Conservation (phyloP, 2,888 invertebrate genomes). For the Athalia cordata region DNA sequence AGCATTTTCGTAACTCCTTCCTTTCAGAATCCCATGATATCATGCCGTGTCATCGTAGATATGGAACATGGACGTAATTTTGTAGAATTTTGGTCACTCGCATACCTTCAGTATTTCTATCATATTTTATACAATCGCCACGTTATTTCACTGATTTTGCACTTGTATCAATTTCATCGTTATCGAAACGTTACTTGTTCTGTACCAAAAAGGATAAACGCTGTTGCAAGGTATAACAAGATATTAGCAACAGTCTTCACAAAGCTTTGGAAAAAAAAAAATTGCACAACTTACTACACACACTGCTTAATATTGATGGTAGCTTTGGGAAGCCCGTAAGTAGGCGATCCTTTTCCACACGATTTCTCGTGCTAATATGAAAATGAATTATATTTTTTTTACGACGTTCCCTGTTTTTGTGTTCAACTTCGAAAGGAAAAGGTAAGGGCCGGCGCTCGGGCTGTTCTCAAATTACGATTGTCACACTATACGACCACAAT, state of each 20-base stretch:
- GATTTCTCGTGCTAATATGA: not conserved
- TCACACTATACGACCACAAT: not conserved
- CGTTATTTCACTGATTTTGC: not conserved
- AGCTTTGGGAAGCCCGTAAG: not conserved
- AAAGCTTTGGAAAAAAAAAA: not conserved
- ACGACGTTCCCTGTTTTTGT: not conserved
- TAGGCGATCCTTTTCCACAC: not conserved
- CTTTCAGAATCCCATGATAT: slow-evolving; percentile 42
- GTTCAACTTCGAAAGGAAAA: slow-evolving; percentile 25
- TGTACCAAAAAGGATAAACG: not conserved
- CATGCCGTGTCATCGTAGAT: too few species aligned
- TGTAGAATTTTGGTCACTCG: too few species aligned
- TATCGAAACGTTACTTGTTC: too few species aligned
- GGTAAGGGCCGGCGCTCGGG: slow-evolving; percentile 37
- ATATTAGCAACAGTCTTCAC: not conserved
- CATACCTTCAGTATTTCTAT: not conserved
- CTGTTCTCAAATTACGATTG: slow-evolving; percentile 6
- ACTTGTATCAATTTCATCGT: not conserved
- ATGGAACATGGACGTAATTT: too few species aligned
- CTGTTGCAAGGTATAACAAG: not conserved
- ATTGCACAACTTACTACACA: not conserved
- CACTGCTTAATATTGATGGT: slow-evolving; percentile 28
- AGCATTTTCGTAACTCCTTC: slow-evolving; percentile 10
- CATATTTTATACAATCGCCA: not conserved
- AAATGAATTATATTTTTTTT: slow-evolving; percentile 10